Evolutionary conservation across 2,797 vertebrate species (phyloP).

Genomic region (Eulemur albifrons): DNA sequence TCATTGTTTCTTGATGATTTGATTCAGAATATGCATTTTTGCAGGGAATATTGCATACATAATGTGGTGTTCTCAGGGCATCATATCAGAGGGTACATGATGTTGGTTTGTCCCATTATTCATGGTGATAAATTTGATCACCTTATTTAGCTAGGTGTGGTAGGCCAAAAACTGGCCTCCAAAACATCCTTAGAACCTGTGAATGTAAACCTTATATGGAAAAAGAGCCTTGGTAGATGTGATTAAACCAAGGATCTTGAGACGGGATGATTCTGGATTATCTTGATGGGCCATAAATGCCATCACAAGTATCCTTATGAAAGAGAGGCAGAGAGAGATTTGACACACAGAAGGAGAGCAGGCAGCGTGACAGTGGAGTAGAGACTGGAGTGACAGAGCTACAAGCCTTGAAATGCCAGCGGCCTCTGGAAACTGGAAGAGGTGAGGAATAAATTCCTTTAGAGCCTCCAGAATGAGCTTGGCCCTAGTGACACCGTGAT

Average conservation of each 20-base stretch:
- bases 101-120: neutral
- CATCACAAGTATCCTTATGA: neutral
- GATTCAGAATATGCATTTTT: neutral
- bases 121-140: neutral
- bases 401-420: neutral
- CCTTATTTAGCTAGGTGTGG: neutral
- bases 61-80: neutral
- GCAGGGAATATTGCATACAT: neutral
- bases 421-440: neutral
- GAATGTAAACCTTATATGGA: neutral
- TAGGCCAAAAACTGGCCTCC: neutral
- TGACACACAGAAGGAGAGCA: neutral
- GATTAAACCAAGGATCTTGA: conserved; percentile 6
- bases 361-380: neutral
- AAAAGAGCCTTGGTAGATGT: neutral
- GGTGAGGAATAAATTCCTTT: neutral
- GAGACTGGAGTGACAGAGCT: neutral
- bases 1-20: neutral
- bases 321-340: neutral
- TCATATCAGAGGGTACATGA: neutral
- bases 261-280: neutral
- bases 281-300: neutral
- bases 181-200: neutral
- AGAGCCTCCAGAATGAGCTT: neutral
- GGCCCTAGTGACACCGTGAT: neutral